Conservation (phyloP, 2,797 vertebrate genomes). For the Carduelis carduelis region DNA sequence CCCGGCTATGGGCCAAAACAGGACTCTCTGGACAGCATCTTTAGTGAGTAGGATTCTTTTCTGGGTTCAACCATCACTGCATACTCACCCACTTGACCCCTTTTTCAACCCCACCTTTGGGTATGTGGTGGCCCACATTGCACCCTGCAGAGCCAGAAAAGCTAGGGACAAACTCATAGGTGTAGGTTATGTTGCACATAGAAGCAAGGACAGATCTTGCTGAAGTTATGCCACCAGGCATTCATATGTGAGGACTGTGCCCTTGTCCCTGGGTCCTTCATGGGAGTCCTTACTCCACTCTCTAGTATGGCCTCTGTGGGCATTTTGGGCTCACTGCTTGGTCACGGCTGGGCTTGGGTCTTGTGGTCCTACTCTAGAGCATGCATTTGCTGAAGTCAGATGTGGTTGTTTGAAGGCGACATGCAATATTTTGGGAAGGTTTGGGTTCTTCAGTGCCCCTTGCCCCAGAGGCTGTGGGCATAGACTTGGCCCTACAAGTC, state of each 20-base stretch:
- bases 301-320: neutral
- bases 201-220: neutral
- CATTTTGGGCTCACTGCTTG: neutral
- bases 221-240: neutral
- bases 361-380: accelerated
- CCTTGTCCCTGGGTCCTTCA: neutral
- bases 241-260: neutral
- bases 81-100: neutral
- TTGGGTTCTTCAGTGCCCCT: neutral
- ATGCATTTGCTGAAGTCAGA: neutral
- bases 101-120: neutral
- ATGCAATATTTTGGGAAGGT: neutral
- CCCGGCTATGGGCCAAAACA: neutral
- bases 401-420: neutral
- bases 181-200: neutral
- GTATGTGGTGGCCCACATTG: neutral
- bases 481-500: neutral
- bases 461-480: accelerated
- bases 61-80: neutral
- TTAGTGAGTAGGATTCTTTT: neutral
- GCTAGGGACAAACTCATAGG: neutral
- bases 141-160: neutral
- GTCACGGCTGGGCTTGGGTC: neutral
- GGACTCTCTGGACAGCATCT: neutral
- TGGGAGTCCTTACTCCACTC: neutral